Percentiles rank a stretch among this genome's conserved stretches.
These are phyloP conservation scores for Crotalus tigris DNA, from an alignment of 2,113 vertebrate genomes.

Conservation along the genomic window DNA sequence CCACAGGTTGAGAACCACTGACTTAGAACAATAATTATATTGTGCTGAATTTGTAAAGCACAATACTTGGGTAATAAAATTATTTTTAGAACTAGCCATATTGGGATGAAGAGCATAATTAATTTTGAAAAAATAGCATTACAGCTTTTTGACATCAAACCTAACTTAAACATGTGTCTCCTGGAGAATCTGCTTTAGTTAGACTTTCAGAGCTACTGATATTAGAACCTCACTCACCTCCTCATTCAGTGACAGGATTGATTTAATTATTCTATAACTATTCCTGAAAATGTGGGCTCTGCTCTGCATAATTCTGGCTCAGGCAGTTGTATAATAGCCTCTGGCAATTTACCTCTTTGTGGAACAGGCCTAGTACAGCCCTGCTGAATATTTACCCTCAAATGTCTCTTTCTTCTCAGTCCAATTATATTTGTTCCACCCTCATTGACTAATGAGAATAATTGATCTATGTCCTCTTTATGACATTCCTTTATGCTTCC, in stretches of 20 bases:
- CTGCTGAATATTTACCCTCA: slow-evolving; percentile 69
- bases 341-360: slow-evolving; percentile 59
- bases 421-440: slow-evolving; percentile 65
- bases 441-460: slow-evolving; percentile 68
- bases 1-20: too few species aligned
- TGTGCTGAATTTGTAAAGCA: slow-evolving; percentile 32
- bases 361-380: slow-evolving; percentile 57
- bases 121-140: background rate
- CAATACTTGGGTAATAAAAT: slow-evolving; percentile 42
- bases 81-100: slow-evolving; percentile 27
- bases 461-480: slow-evolving; percentile 65
- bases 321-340: slow-evolving; percentile 48
- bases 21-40: slow-evolving; percentile 18
- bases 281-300: slow-evolving; percentile 60
- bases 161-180: background rate
- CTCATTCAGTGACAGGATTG: slow-evolving; percentile 57
- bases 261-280: slow-evolving; percentile 71
- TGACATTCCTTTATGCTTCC: slow-evolving; percentile 61
- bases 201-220: background rate
- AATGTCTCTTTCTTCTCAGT: slow-evolving; percentile 60
- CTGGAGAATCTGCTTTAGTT: background rate
- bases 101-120: background rate
- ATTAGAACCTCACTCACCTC: slow-evolving; percentile 41
- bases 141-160: background rate
- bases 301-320: slow-evolving; percentile 50